A percentile compares a stretch with the other conserved stretches of the same genome.
Conservation (phyloP, 2,888 invertebrate genomes). For the Stictocephala bisonia region DNA sequence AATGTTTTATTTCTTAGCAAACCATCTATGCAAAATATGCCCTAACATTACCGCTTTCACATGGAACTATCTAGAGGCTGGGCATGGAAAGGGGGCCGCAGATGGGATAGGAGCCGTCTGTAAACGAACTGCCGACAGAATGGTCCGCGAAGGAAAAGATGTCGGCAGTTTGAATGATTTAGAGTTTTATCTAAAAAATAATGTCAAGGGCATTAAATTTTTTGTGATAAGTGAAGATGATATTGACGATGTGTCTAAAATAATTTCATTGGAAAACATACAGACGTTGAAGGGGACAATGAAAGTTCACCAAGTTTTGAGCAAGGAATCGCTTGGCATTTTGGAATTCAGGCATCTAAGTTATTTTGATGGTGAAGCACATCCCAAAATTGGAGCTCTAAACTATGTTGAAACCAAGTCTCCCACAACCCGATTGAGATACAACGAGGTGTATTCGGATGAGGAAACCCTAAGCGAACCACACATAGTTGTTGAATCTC, state of each 20-base stretch:
- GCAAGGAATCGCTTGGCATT: constrained; percentile 16
- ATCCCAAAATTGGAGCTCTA: background rate
- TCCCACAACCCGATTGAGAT: background rate
- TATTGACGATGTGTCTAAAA: background rate
- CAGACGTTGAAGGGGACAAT: constrained; percentile 28
- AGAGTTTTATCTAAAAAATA: constrained; percentile 24
- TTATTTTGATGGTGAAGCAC: constrained; percentile 15
- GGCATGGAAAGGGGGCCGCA: constrained; percentile 17
- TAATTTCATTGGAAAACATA: background rate
- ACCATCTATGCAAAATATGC: background rate
- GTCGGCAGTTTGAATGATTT: constrained; percentile 5
- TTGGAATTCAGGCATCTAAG: constrained; percentile 11
- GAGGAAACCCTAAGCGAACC: background rate
- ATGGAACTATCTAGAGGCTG: constrained; percentile 8
- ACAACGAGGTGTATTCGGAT: constrained; percentile 16
- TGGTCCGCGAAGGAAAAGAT: background rate
- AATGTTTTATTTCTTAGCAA: background rate
- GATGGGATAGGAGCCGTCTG: background rate
- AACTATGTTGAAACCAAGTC: background rate
- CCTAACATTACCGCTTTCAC: background rate
- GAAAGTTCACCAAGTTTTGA: constrained; percentile 19
- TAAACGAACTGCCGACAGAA: constrained; percentile 11
- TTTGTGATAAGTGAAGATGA: constrained; percentile 5
- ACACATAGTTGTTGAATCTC: background rate
- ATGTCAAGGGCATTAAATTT: constrained; percentile 5